Evolutionary conservation across 2,888 invertebrate genomes (phyloP), one percentile per base, ranked within the genome.

Genomic region (Watsonalla cultraria): DNA sequence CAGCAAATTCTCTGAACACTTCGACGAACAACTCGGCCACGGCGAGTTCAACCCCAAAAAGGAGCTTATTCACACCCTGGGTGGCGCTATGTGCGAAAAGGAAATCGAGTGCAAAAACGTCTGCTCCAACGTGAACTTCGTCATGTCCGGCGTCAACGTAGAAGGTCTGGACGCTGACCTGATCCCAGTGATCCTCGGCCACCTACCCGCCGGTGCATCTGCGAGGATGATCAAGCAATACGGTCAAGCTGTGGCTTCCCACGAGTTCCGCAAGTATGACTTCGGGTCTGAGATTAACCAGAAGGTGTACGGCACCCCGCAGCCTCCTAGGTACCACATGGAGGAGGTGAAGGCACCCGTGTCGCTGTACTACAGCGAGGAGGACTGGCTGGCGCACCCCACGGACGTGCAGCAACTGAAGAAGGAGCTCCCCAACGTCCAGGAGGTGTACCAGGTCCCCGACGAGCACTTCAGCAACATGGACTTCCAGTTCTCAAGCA

Each of bases 371-470:
- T 82, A 80, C 74, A 82, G 85, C 55, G 79, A 82, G 13, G 93
- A 93, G 49, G 96, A 96, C 80, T 93, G 93, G 92, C 79, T 96
- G 51, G 92, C 94, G 14, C 85, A 91, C 56, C 91, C 92, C 47
- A 78, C 80, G 65, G 94, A 94, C 60, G 93, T 94, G 0, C 76
- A 90, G 45, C 86, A 86, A 47, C 76, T 94, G 58, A 85, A 88
- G 51, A 74, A 78, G 6, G 86, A 91, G 61, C 83, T 96, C 46
- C 92, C 93, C 51, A 91, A 92, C 66, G 87, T 92, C 7, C 79
- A 84, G 55, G 92, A 91, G 51, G 86, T 86, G 62, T 90, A 91
- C 80, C 80, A 90, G 64, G 92, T 94, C 46, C 87, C 92, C 0
- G 86, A 92, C 65, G 79, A 88, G 46, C 76, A 85, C 70, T 91